Conservation (phyloP, 2,888 invertebrate species). For the Acheta domesticus region DNA sequence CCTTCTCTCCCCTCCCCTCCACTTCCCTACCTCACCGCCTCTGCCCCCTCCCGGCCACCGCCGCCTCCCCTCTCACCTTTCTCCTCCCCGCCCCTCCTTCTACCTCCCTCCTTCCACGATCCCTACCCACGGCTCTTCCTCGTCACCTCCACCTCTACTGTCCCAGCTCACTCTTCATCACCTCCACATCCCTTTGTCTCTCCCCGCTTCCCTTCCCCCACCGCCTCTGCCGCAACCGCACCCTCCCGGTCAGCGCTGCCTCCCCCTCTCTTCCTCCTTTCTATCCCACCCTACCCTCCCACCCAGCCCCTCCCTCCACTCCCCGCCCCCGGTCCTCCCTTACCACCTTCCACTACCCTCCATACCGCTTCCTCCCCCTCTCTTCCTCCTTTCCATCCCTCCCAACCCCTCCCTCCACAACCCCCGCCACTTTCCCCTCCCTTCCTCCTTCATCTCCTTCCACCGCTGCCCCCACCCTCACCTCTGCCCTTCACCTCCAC, state of each 20-base stretch:
- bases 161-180: no score
- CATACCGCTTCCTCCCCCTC: background rate
- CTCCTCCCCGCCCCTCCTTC: background rate
- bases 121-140: background rate
- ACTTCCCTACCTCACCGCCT: background rate
- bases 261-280: background rate
- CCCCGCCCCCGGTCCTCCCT: background rate
- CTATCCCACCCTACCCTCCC: background rate
- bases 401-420: background rate
- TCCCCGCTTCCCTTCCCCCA: no score
- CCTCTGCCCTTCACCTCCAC: no score
- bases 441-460: background rate
- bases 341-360: no score
- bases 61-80: background rate
- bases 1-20: background rate
- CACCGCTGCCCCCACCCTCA: no score
- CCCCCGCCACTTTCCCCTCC: background rate
- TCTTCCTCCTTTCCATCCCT: background rate
- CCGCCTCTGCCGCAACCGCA: no score
- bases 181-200: no score
- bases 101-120: no score
- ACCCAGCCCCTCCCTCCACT: background rate
- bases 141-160: no score
- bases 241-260: no score
- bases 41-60: background rate